Evolutionary conservation across 2,113 vertebrate genomes (phyloP), one percentile per base, ranked within the genome.

Genomic region (Panthera leo): DNA sequence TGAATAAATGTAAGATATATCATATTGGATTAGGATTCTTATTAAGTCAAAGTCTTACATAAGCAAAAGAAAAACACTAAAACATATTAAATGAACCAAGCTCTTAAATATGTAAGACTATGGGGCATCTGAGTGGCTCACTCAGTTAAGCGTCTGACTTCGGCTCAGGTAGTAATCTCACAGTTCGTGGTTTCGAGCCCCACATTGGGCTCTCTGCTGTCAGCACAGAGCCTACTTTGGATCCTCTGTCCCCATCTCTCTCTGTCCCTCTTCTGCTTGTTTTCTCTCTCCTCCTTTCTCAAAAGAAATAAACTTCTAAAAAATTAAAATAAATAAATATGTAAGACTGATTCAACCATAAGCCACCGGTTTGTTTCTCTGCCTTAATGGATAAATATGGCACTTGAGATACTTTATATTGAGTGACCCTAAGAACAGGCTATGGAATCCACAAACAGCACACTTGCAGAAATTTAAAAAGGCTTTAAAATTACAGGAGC

Each of bases 51-150:
- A 23, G 14, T 86, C 31, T 27, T 5, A 76, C 71, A 9, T 12
- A 91, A 86, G 12, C 39, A 61, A 87, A 97, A 51, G 34, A 78
- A 87, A 96, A 96, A 39, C 39, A 53, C 15, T 85, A 8, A 36
- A 73, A 93, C 3, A 63, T 80, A 63, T 16, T 42, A 73, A 83
- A 45, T 80, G 42, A 42, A 13, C 39, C 58, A 80, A 85, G 7
- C 3, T 55, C 21, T 97, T 85, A 65, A 70, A 85, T 75, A 71
- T 18, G 4, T 14, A 90, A n/a, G 27, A 67, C 10, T 31, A 25
- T 23, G 16, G 21, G 19, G 58, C 58, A 9, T 61, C 58, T 61
- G 58, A 21, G 58, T 61, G 58, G 21, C 8, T 61, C 58, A 25
- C 58, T 61, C 58, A 61, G 8, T 61, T 61, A 61, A 61, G 58